These are phyloP conservation scores for Bombus vancouverensis DNA, from an alignment of 1,140 invertebrate species.

Conservation along the genomic window DNA sequence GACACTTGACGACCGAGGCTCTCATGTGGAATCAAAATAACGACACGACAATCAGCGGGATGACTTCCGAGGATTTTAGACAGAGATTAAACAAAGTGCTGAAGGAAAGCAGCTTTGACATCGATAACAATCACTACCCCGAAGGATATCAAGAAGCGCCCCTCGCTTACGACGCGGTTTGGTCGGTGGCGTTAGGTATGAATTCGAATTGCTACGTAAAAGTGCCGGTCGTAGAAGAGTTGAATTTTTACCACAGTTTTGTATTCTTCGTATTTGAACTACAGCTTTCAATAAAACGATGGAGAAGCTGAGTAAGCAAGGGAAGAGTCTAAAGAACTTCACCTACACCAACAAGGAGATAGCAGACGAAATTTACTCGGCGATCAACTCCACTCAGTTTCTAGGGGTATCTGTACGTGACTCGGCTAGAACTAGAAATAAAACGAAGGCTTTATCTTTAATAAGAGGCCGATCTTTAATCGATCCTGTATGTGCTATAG, in stretches of 20 bases:
- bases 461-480: slow-evolving; percentile 15
- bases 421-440: slow-evolving; percentile 17
- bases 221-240: background rate
- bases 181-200: slow-evolving; percentile 96
- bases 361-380: slow-evolving; percentile 96
- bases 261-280: background rate
- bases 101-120: slow-evolving; percentile 90
- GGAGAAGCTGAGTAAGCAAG: slow-evolving; percentile 90
- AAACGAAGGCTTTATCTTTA: background rate
- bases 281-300: slow-evolving; percentile 98
- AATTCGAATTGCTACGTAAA: background rate
- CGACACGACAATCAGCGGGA: slow-evolving; percentile 95
- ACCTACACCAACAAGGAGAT: slow-evolving; percentile 98
- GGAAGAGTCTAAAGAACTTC: slow-evolving; percentile 95
- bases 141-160: slow-evolving; percentile 99
- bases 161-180: slow-evolving; percentile 99
- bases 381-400: slow-evolving; percentile 98
- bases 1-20: slow-evolving; percentile 98
- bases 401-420: slow-evolving; percentile 96
- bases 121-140: slow-evolving; percentile 91
- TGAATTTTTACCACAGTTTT: background rate
- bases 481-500: slow-evolving; percentile 81
- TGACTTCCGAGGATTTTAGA: slow-evolving; percentile 91
- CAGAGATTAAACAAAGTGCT: slow-evolving; percentile 90
- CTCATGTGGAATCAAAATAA: slow-evolving; percentile 98